phyloP scores from a whole-genome alignment of 2,113 vertebrate genomes.

The Conger conger region DNA sequence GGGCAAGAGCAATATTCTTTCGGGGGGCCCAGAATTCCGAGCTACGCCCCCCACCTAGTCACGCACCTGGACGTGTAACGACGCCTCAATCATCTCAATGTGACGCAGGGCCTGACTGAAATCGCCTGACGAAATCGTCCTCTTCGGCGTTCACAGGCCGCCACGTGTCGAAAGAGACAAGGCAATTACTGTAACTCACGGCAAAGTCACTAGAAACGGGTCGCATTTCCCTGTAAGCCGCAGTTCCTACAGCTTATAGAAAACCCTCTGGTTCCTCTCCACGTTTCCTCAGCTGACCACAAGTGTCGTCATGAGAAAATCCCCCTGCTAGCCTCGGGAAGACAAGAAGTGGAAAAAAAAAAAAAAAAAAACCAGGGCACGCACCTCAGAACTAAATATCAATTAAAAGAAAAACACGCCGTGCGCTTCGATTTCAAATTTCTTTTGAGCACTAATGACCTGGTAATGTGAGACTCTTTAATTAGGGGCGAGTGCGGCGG shows the following conservation, averaged over 20 bases:
- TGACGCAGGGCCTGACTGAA: no score
- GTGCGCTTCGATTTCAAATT: not conserved
- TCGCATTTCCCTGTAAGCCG: constrained; percentile 70
- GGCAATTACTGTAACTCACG: constrained; percentile 52
- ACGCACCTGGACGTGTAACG: no score
- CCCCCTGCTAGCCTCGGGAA: constrained; percentile 47
- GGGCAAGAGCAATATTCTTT: no score
- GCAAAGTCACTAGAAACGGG: constrained; percentile 61
- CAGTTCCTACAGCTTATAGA: constrained; percentile 68
- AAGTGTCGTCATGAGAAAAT: constrained; percentile 63
- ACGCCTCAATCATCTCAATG: no score
- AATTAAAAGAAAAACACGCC: no score
- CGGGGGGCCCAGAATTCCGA: no score
- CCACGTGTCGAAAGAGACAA: constrained; percentile 10
- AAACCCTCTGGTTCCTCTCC: constrained; percentile 71
- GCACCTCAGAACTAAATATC: no score
- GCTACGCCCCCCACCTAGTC: no score
- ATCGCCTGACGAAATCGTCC: not conserved
- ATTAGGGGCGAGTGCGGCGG: no score
- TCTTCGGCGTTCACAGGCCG: not conserved
- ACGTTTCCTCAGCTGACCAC: constrained; percentile 67
- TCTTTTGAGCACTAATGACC: not conserved
- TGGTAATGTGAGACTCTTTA: no score
- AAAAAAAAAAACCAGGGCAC: no score
- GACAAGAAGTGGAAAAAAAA: no score